phyloP scores from a whole-genome alignment of 1,140 invertebrate genomes.

The Drosophila erecta region DNA sequence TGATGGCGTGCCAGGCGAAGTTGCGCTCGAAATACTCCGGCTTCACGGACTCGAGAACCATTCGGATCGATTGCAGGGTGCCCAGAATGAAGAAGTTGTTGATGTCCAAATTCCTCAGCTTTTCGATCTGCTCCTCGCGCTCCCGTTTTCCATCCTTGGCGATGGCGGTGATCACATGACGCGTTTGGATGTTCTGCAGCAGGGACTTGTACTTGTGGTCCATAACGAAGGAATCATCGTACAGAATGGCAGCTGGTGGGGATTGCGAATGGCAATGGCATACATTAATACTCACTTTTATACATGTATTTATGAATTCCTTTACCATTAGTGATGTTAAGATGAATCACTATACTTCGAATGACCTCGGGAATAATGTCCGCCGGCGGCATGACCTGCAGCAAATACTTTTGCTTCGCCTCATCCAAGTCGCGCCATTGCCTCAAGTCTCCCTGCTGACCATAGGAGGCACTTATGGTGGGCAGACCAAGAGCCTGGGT shows the following conservation, averaged over 20 bases:
- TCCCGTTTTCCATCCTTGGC: slow-evolving; percentile 86
- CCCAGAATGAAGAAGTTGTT: slow-evolving; percentile 95
- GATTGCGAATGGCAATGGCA: not conserved
- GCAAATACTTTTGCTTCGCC: slow-evolving; percentile 89
- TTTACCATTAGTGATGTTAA: slow-evolving; percentile 93
- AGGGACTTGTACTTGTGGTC: slow-evolving; percentile 96
- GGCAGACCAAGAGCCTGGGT: slow-evolving; percentile 91
- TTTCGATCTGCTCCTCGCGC: slow-evolving; percentile 88
- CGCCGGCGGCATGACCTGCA: slow-evolving; percentile 92
- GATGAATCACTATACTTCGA: slow-evolving; percentile 90
- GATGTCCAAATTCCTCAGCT: slow-evolving; percentile 92
- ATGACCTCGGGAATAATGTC: slow-evolving; percentile 93
- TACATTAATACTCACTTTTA: too few species aligned
- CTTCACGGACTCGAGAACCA: slow-evolving; percentile 86
- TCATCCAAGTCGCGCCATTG: slow-evolving; percentile 90
- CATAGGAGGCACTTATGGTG: slow-evolving; percentile 93
- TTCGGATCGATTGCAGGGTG: slow-evolving; percentile 88
- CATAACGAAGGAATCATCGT: slow-evolving; percentile 95
- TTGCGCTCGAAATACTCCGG: slow-evolving; percentile 85
- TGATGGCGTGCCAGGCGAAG: slow-evolving; percentile 89
- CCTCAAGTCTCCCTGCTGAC: slow-evolving; percentile 91
- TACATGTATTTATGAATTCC: not conserved
- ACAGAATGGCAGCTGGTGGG: slow-evolving; percentile 90
- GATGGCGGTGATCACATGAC: slow-evolving; percentile 92
- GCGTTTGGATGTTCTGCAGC: slow-evolving; percentile 93